phyloP scores from a whole-genome alignment of 2,113 vertebrate genomes.

The Centropus unirufus region DNA sequence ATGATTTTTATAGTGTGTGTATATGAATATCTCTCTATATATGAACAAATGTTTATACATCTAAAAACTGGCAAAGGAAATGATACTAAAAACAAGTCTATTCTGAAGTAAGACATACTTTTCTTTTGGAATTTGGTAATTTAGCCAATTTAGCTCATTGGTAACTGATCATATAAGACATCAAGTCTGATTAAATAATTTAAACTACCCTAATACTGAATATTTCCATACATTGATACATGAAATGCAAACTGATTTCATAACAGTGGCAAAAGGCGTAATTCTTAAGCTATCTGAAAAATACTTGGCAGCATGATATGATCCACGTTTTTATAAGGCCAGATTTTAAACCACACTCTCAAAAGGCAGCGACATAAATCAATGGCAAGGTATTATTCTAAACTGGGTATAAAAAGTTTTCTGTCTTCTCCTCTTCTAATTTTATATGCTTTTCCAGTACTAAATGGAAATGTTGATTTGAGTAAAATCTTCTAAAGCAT shows the following conservation, averaged over 20 bases:
- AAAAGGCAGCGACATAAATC: conserved; percentile 51
- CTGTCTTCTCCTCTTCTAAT: background rate
- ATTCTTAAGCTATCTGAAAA: conserved; percentile 23
- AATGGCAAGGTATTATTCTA: conserved; percentile 16
- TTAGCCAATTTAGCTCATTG: too few relatives aligned
- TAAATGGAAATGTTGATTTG: background rate
- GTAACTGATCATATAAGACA: background rate
- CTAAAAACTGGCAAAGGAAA: background rate
- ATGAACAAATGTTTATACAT: background rate
- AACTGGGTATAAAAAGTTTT: conserved; percentile 10
- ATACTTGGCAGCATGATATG: background rate
- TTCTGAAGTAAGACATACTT: background rate
- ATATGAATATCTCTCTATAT: background rate
- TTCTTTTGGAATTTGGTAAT: background rate
- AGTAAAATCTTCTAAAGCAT: background rate
- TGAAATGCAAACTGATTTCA: conserved; percentile 27
- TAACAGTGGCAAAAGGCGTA: background rate
- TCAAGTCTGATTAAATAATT: background rate
- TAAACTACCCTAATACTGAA: background rate
- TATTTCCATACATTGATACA: background rate
- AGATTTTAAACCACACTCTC: conserved; percentile 43
- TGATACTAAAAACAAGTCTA: background rate
- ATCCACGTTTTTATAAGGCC: conserved; percentile 3
- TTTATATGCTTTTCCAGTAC: background rate
- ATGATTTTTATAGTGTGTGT: background rate